A percentile compares a stretch with the other conserved stretches of the same genome.
These are phyloP conservation scores for Mormoops blainvillei DNA, from an alignment of 2,113 vertebrate species.

Conservation along the genomic window DNA sequence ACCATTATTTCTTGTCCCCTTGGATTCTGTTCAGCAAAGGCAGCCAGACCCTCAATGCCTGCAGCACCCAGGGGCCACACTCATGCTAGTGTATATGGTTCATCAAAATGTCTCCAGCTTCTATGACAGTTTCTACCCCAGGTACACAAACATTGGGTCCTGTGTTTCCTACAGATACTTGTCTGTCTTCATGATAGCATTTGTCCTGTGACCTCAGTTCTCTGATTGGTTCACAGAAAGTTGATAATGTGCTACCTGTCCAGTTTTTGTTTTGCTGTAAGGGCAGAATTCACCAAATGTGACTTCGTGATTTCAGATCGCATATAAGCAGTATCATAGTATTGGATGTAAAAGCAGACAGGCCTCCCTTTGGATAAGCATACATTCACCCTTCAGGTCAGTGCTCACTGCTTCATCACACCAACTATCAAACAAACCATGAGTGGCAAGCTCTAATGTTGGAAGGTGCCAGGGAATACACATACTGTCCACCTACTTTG, in stretches of 20 bases:
- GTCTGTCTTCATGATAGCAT: neutral
- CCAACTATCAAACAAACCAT: neutral
- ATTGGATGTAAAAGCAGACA: neutral
- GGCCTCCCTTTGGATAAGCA: neutral
- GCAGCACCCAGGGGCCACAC: neutral
- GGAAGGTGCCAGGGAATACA: neutral
- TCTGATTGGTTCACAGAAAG: neutral
- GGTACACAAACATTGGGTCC: neutral
- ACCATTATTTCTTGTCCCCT: neutral
- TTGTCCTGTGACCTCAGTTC: no score
- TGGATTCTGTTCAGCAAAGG: neutral
- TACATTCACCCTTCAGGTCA: neutral
- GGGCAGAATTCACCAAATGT: neutral
- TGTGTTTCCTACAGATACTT: neutral
- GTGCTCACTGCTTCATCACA: neutral
- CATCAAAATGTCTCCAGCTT: neutral
- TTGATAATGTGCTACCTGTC: neutral
- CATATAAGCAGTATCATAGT: neutral
- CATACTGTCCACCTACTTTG: fast-evolving
- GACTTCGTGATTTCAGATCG: neutral
- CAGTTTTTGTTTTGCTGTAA: neutral
- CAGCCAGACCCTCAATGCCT: neutral
- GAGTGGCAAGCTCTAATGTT: neutral
- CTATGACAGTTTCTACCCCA: neutral
- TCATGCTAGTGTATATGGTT: neutral